phyloP scores from a whole-genome alignment of 2,113 vertebrate species.

The Azemiops feae region DNA sequence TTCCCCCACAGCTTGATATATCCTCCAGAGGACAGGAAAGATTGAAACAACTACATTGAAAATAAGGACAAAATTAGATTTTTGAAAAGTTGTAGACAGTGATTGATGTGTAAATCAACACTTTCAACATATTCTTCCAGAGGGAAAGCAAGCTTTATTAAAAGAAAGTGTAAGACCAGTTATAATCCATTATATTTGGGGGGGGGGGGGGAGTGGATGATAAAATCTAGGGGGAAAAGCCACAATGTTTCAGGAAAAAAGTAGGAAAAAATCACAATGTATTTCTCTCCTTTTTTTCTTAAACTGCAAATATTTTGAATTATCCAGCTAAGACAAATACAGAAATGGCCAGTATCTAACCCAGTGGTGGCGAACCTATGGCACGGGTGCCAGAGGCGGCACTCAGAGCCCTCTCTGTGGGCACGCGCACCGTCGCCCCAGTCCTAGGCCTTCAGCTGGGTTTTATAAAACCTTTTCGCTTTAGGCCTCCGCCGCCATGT shows the following conservation, averaged over 20 bases:
- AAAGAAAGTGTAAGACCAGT: neutral
- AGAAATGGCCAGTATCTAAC: neutral
- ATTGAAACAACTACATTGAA: neutral
- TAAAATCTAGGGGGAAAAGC: neutral
- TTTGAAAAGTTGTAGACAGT: neutral
- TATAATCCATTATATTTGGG: neutral
- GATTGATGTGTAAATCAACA: neutral
- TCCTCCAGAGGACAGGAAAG: slow-evolving; percentile 1
- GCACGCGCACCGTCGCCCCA: too few species aligned
- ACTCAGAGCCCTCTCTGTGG: too few species aligned
- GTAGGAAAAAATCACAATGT: accelerated
- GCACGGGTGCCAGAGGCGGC: too few species aligned
- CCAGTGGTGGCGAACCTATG: too few species aligned
- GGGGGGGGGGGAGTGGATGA: neutral
- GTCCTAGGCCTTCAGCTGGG: too few species aligned
- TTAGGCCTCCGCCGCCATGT: too few species aligned
- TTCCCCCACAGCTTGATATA: neutral
- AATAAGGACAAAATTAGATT: neutral
- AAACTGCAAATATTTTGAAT: slow-evolving; percentile 22
- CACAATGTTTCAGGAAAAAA: neutral
- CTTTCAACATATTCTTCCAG: slow-evolving; percentile 6
- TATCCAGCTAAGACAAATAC: neutral
- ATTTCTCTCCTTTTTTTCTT: neutral
- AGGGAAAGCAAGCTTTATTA: neutral
- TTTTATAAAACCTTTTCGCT: too few species aligned